Evolutionary conservation across 2,888 invertebrate species (phyloP).

Genomic region (Hylaea fasciaria): DNA sequence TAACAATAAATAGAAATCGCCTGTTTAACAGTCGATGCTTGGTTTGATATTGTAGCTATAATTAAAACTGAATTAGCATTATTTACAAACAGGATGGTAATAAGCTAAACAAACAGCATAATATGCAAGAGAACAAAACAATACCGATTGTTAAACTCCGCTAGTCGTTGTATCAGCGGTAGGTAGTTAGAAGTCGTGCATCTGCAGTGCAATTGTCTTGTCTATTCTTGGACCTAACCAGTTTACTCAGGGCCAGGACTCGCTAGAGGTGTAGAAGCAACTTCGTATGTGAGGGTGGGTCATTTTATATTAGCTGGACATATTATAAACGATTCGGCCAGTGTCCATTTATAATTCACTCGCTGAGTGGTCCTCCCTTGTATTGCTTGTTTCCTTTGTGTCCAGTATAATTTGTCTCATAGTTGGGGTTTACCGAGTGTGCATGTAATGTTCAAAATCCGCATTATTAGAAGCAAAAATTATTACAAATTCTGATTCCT

Average conservation of each 20-base stretch:
- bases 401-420: not conserved
- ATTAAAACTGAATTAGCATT: constrained; percentile 21
- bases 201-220: constrained; percentile 71
- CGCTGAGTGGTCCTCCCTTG: constrained; percentile 57
- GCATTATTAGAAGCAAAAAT: no score
- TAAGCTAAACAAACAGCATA: constrained; percentile 42
- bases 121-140: constrained; percentile 49
- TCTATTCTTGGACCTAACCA: constrained; percentile 75
- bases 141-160: constrained; percentile 55
- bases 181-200: constrained; percentile 50
- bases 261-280: constrained; percentile 10
- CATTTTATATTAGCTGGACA: constrained; percentile 65
- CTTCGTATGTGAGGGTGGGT: constrained; percentile 53
- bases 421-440: constrained; percentile 7
- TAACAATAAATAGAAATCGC: no score
- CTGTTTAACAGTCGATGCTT: no score
- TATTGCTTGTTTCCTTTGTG: constrained; percentile 58
- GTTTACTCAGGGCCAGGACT: constrained; percentile 49
- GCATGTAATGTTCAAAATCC: constrained; percentile 5
- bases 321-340: constrained; percentile 53
- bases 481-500: constrained; percentile 16
- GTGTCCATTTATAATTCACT: constrained; percentile 68
- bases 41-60: constrained; percentile 6
- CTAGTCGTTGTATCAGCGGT: constrained; percentile 46
- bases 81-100: constrained; percentile 36